Evolutionary conservation across 2,113 vertebrate species (phyloP), one percentile per base, ranked within the genome.

Genomic region (Tor tambroides): DNA sequence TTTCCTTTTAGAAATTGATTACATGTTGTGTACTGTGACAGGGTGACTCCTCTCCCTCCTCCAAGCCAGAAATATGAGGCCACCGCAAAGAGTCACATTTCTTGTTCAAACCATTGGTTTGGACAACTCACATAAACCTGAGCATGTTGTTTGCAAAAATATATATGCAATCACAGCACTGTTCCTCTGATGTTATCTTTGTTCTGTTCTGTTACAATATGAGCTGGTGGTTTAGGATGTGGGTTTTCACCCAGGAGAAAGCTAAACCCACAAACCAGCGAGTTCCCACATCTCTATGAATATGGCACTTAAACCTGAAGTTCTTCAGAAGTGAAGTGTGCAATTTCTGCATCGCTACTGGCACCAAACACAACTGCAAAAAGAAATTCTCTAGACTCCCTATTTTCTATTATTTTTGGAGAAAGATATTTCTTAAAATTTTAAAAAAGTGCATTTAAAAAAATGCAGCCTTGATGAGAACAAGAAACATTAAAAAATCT

Each of bases 1-100:
- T 81, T 89, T 85, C 51, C 56, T 78, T 15, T 81, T 59, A 80
- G 76, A 51, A 12, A 87, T 87, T 23, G 89, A 90, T 89, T 90
- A 81, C 67, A 71, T 79, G 49, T 72, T 0, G 19, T 82, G 76
- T 84, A 46, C 67, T 79, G 32, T 80, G 32, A 38, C 35, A n/a
- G 77, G 15, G 21, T 19, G 9, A 30, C 51, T 76, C 30, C 59
- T 82, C 28, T 63, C 15, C 56, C 28, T 71, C 43, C 15, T 78
- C 69, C 26, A 4, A 69, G 71, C 41, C 23, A 61, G 17, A 87
- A 63, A 49, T 72, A 21, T 17, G 82, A 83, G 21, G 35, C 12
- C 32, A 30, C 46, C 23, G n/a, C 74, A 38, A 21, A 41, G 59
- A 84, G 12, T 54, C 43, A 61, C 14, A 49, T 49, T 63, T 80